A percentile compares a stretch with the other conserved stretches of the same genome.
These are phyloP conservation scores for Netelia inedita DNA, from an alignment of 2,888 invertebrate species.

Conservation along the genomic window DNA sequence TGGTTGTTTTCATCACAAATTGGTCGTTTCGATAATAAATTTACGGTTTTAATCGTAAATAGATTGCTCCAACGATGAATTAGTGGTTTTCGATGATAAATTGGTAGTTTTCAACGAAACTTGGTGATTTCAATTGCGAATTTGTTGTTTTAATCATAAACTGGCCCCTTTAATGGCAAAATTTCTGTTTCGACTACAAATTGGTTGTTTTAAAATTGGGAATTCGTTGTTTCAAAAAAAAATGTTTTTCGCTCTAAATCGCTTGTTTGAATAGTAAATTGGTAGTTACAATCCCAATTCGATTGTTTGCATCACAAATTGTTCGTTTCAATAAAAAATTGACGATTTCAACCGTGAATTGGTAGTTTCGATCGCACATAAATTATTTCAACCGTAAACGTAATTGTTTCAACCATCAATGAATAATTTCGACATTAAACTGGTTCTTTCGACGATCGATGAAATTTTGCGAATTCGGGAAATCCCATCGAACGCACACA, in stretches of 20 bases:
- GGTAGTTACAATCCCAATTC: neutral
- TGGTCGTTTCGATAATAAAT: neutral
- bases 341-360: neutral
- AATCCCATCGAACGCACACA: neutral
- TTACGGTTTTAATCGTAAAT: neutral
- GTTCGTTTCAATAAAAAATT: neutral
- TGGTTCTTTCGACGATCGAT: neutral
- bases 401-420: neutral
- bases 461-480: neutral
- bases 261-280: neutral
- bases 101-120: neutral
- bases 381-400: neutral
- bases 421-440: neutral
- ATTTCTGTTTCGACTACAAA: neutral
- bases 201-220: neutral
- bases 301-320: neutral
- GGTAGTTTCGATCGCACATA: no score
- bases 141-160: neutral
- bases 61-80: neutral
- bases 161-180: neutral
- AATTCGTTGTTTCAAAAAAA: no score
- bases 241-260: no score
- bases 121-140: neutral
- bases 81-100: slow-evolving; percentile 8
- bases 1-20: no score